Base-by-base conservation (phyloP, 2,888 invertebrate species). In the Microctonus hyperodae region DNA sequence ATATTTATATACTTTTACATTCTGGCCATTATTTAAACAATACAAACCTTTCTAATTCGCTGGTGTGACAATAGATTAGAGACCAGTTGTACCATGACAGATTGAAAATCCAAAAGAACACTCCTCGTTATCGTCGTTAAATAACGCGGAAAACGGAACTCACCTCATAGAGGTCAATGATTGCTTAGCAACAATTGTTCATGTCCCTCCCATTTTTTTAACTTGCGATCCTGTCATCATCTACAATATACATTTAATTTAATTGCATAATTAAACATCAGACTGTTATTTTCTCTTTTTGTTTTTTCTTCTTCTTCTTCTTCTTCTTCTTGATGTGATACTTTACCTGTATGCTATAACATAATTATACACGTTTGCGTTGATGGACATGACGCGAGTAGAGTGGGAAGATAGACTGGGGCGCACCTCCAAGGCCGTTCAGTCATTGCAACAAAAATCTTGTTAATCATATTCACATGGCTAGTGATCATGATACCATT, bases 381-480 rank as follows among this genome's bases (percentile, higher is more conserved):
- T 33, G 22, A 25, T n/a, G 7, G 2, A 28, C 9, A 44, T 20
- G 55, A 1, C 48, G 67, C 50, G 58, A 56, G 67, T 56, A 23
- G 58, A 20, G 40, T 62, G 51, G 44, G 44, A 58, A 60, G 65
- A 62, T 37, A 63, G 48, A 67, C 35, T 35, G 50, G 40, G 57
- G 35, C 55, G 28, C 55, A 60, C 60, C 57, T 37, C 44, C 63
- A 67, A 67, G 67, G 67, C 55, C 67, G 51, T 57, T 50, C 58
- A 51, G 44, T 40, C 57, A 56, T 67, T 67, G 62, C 62, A 67
- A 40, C 51, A 58, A 57, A 61, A 57, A 48, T 35, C 20, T 48
- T 44, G 28, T 35, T 16, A 60, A 66, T 55, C 33, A 16, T 7
- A 22, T 51, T 35, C 28, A 53, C 28, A 48, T 22, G 9, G 28